These are phyloP conservation scores for Bettongia penicillata DNA, from an alignment of 2,113 vertebrate genomes.

Conservation along the genomic window DNA sequence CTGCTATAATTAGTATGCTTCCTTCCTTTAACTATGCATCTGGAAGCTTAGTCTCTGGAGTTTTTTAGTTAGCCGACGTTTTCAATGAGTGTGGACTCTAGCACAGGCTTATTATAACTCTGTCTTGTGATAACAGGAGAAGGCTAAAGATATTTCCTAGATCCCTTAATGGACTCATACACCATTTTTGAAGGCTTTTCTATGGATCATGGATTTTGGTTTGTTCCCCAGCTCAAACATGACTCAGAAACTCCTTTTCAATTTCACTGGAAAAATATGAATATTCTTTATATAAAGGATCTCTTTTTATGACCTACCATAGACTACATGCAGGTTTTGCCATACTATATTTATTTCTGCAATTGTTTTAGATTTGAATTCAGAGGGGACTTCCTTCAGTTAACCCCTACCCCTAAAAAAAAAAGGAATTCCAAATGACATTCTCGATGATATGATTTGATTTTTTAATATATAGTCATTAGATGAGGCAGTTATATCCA, in stretches of 20 bases:
- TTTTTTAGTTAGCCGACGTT: conserved; percentile 18
- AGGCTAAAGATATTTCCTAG: background rate
- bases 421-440: conserved; percentile 16
- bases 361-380: conserved; percentile 35
- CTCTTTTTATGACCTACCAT: conserved; percentile 29
- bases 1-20: background rate
- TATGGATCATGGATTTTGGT: conserved; percentile 37
- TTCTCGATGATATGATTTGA: background rate
- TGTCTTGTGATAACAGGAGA: background rate
- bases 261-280: conserved; percentile 24
- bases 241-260: conserved; percentile 42
- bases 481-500: background rate
- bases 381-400: background rate
- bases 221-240: conserved; percentile 13
- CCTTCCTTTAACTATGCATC: background rate
- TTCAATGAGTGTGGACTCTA: background rate
- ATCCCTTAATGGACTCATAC: background rate
- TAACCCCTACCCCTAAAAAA: background rate
- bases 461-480: background rate
- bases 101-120: background rate
- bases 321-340: background rate
- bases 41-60: background rate
- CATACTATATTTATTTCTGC: conserved; percentile 12
- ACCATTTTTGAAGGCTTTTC: conserved; percentile 24
- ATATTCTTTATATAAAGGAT: background rate